Conservation (phyloP, 1,140 invertebrate genomes). For the Drosophila biarmipes region DNA sequence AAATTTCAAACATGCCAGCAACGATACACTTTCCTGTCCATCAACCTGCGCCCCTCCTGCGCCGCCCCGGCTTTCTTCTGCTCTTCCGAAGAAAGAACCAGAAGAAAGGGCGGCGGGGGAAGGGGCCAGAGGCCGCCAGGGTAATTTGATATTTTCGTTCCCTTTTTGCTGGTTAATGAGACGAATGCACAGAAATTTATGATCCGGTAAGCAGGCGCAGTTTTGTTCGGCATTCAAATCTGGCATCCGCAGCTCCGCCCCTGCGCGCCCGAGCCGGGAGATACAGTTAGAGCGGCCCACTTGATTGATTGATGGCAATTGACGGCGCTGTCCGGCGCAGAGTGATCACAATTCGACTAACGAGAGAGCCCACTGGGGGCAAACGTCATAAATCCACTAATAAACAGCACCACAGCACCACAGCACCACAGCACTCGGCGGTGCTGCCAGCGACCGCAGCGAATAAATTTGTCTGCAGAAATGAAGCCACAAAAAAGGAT, state of each 20-base stretch:
- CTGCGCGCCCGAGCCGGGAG: not conserved
- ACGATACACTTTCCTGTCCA: conserved; percentile 78
- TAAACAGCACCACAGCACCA: conserved; percentile 49
- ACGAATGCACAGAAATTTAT: conserved; percentile 84
- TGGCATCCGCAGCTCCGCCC: conserved; percentile 11
- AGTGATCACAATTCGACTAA: conserved; percentile 71
- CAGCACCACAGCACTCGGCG: conserved; percentile 5
- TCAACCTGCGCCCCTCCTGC: conserved; percentile 46
- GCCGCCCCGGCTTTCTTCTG: conserved; percentile 16
- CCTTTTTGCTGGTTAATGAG: conserved; percentile 82
- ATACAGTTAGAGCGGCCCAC: conserved; percentile 43
- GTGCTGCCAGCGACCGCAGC: conserved; percentile 9
- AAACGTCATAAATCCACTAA: conserved; percentile 73
- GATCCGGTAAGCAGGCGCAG: conserved; percentile 80
- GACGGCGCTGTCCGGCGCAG: conserved; percentile 50
- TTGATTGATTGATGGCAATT: conserved; percentile 75
- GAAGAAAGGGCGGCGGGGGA: not conserved
- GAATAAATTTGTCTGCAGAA: conserved; percentile 75
- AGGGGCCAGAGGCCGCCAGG: conserved; percentile 6
- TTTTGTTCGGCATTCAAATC: conserved; percentile 75
- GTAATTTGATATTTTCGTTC: conserved; percentile 83
- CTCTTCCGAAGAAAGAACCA: conserved; percentile 55
- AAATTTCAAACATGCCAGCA: conserved; percentile 80
- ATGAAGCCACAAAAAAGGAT: conserved; percentile 65
- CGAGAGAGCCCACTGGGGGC: conserved; percentile 46